These are phyloP conservation scores for Tetrao urogallus DNA, from an alignment of 2,113 vertebrate genomes.

Conservation along the genomic window DNA sequence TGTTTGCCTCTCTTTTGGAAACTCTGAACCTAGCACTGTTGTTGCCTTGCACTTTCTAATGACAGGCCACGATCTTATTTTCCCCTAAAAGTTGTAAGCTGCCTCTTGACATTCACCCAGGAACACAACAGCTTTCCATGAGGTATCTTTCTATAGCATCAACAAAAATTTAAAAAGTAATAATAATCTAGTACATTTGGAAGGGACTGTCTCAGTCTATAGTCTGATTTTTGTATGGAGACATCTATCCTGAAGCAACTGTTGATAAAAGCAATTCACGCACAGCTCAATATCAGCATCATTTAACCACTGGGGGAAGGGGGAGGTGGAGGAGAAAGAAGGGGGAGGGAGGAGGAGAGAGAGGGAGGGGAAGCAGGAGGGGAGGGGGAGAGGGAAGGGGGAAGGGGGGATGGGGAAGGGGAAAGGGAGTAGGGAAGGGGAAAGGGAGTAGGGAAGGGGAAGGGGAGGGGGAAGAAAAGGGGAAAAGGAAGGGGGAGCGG, in stretches of 20 bases:
- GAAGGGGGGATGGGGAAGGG: too few relatives aligned
- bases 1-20: not conserved
- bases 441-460: too few relatives aligned
- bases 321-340: too few relatives aligned
- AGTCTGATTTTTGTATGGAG: not conserved
- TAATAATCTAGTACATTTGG: not conserved
- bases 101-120: not conserved
- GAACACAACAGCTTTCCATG: not conserved
- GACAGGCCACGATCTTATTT: not conserved
- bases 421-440: too few relatives aligned
- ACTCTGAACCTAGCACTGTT: not conserved
- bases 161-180: not conserved
- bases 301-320: not conserved
- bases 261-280: not conserved
- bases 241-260: not conserved
- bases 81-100: not conserved
- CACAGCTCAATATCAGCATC: not conserved
- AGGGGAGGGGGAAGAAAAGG: too few relatives aligned
- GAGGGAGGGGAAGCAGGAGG: too few relatives aligned
- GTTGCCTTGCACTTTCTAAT: not conserved
- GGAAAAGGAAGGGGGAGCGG: too few relatives aligned
- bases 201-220: not conserved
- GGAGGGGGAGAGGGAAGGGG: too few relatives aligned
- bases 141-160: not conserved
- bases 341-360: not conserved